Evolutionary conservation across 2,113 vertebrate genomes (phyloP).

Genomic region (Syngnathus typhle): DNA sequence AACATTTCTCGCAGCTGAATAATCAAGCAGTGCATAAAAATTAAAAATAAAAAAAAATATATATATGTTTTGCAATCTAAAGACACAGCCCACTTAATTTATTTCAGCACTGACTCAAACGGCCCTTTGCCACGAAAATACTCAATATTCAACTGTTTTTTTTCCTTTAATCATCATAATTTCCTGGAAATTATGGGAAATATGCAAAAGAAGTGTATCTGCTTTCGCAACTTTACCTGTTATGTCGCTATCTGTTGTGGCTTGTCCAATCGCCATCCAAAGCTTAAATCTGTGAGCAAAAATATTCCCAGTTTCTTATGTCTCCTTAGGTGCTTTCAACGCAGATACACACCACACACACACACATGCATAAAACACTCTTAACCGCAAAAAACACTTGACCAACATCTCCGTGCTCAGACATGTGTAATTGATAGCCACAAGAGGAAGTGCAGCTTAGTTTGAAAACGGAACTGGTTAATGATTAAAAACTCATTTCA

Average conservation of each 20-base stretch:
- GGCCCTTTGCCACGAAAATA: background rate
- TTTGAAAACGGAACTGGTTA: slow-evolving; percentile 22
- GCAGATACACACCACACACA: background rate
- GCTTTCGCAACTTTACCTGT: slow-evolving; percentile 34
- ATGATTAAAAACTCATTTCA: slow-evolving; percentile 33
- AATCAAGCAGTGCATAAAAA: no score
- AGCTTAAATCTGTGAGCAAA: background rate
- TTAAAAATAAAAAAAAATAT: no score
- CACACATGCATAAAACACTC: background rate
- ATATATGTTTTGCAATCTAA: background rate
- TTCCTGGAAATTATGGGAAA: no score
- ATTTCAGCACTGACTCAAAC: background rate
- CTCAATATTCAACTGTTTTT: background rate
- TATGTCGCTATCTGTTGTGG: background rate
- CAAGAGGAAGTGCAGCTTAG: background rate
- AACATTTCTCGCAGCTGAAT: no score
- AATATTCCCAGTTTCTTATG: background rate
- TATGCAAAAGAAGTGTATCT: background rate
- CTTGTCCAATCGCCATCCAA: slow-evolving; percentile 3
- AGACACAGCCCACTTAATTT: background rate
- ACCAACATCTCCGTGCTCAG: background rate
- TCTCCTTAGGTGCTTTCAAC: slow-evolving; percentile 14
- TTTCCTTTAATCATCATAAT: background rate
- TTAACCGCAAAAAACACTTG: background rate
- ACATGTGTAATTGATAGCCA: slow-evolving; percentile 23